phyloP scores from a whole-genome alignment of 2,797 vertebrate genomes.

The Acrossocheilus fasciatus region DNA sequence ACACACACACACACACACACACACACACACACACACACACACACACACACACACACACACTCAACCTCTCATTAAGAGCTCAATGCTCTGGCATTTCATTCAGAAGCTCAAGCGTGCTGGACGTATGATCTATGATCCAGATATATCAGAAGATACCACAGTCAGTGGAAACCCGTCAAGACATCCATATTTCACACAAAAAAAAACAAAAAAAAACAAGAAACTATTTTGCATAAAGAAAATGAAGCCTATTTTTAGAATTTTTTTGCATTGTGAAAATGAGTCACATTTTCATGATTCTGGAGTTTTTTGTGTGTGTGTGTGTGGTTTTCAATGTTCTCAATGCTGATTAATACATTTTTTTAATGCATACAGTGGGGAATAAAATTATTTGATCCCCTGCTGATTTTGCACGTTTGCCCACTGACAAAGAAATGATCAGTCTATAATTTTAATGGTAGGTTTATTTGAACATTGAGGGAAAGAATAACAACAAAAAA shows the following conservation, averaged over 20 bases:
- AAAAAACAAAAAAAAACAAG: neutral
- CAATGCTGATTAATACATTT: too few relatives aligned
- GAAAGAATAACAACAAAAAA: too few relatives aligned
- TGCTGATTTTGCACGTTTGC: too few relatives aligned
- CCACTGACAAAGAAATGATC: too few relatives aligned
- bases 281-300: too few relatives aligned
- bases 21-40: neutral
- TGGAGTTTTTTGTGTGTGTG: too few relatives aligned
- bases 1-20: too few relatives aligned
- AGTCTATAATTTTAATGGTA: too few relatives aligned
- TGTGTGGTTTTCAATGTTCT: too few relatives aligned
- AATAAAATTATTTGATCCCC: too few relatives aligned
- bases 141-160: neutral
- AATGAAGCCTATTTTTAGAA: neutral
- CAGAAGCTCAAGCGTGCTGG: neutral
- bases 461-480: too few relatives aligned
- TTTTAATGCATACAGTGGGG: too few relatives aligned
- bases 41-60: neutral
- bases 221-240: neutral
- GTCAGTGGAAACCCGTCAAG: neutral
- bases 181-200: neutral
- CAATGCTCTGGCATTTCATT: neutral
- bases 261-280: neutral
- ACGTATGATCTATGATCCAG: neutral
- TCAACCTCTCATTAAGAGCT: slow-evolving; percentile 11